Base-by-base conservation (phyloP, 92 coral and sea anemone species). In the Epizoanthus ramosus region DNA sequence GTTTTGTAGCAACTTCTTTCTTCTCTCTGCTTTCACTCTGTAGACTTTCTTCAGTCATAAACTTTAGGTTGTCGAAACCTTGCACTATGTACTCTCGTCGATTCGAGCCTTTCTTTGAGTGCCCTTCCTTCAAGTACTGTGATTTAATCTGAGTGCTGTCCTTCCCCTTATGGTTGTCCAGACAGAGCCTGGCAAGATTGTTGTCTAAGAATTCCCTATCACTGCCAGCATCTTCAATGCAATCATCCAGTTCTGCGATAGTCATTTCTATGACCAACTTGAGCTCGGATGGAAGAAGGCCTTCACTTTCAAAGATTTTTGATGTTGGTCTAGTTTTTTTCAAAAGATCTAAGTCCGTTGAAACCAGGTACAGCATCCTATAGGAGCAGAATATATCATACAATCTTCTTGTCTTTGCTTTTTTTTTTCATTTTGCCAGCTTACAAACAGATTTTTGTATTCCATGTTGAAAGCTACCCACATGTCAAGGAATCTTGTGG, bases 231-330 rank as follows among this genome's bases (percentile, higher is more conserved):
- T 41, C 83, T 33, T 79, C 73, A 59, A 68, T 59, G 35, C 66
- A 59, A 50, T 79, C 56, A 14, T 79, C 70, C 54, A 79, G 71
- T 16, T 50, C 57, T 14, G 66, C 28, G 6, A 79, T 58, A 6
- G 83, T 79, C 45, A 61, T 39, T 18, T 60, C 84, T 10, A 79
- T 68, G 41, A 28, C 52, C 1, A 39, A 17, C 39, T 47, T 66
- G 45, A 64, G 53, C 59, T 79, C 74, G 15, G 17, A 63, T 23
- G 84, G 53, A 65, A 83, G 23, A 12, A 82, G 64, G 6, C 63
- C 75, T 12, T 47, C 66, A 61, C 64, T 37, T 56, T 83, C 86
- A 33, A 83, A 81, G 66, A 83, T 66, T 68, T 57, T 54, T 14
- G 56, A 83, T 8, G 63, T 70, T 69, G 79, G 28, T 37, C 10